Evolutionary conservation across 2,797 vertebrate genomes (phyloP).

Genomic region (Sebastes itinus): DNA sequence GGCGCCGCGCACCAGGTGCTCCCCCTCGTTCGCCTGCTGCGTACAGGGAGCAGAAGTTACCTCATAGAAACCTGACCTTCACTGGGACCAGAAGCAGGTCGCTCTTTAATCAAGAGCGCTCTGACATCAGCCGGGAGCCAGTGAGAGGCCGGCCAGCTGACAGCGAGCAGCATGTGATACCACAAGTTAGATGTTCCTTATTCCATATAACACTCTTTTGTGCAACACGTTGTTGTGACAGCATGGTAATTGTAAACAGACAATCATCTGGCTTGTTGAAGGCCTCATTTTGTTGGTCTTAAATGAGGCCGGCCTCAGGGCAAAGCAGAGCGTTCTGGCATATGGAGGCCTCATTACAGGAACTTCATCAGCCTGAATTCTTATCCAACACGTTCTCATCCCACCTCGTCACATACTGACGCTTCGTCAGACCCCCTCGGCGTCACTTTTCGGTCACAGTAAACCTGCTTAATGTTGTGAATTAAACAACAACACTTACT

Average conservation of each 20-base stretch:
- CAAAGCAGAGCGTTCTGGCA: slow-evolving; percentile 6
- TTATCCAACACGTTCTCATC: too few species aligned
- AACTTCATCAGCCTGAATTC: too few species aligned
- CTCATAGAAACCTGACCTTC: slow-evolving; percentile 64
- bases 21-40: slow-evolving; percentile 33
- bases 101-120: slow-evolving; percentile 50
- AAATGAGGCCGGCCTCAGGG: slow-evolving; percentile 29
- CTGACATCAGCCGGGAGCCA: slow-evolving; percentile 48
- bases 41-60: slow-evolving; percentile 27
- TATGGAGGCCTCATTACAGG: background rate
- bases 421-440: too few species aligned
- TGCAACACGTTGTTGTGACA: slow-evolving; percentile 16
- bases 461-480: too few species aligned
- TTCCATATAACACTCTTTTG: background rate
- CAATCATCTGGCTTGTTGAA: slow-evolving; percentile 26
- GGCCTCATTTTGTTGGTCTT: slow-evolving; percentile 9
- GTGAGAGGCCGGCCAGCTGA: slow-evolving; percentile 41
- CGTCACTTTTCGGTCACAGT: too few species aligned
- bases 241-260: background rate
- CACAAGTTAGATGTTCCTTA: background rate
- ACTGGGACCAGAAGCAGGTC: slow-evolving; percentile 18
- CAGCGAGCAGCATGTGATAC: slow-evolving; percentile 48
- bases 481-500: too few species aligned
- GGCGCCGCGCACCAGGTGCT: slow-evolving; percentile 62
- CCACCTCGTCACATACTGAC: too few species aligned